These are phyloP conservation scores for Brachirus orientalis DNA, from an alignment of 2,113 vertebrate genomes.

Conservation along the genomic window DNA sequence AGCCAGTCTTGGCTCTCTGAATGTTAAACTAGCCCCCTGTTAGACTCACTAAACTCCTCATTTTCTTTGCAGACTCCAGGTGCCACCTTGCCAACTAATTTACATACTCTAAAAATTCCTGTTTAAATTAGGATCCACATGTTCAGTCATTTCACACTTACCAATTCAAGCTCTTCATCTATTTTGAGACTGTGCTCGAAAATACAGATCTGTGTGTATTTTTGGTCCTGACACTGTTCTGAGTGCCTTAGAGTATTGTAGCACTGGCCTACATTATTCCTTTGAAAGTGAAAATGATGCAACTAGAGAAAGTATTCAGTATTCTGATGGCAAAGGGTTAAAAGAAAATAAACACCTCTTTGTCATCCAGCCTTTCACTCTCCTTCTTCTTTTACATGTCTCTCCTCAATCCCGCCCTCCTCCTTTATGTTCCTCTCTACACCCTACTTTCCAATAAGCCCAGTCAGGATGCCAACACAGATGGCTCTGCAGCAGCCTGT, in stretches of 20 bases:
- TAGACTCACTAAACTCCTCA: conserved; percentile 24
- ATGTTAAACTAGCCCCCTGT: conserved; percentile 19
- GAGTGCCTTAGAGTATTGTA: conserved; percentile 39
- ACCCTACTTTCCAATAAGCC: conserved; percentile 43
- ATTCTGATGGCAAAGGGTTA: conserved; percentile 13
- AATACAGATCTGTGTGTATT: conserved; percentile 55
- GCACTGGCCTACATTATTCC: conserved; percentile 65
- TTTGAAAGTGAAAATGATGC: conserved; percentile 61
- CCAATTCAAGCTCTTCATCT: conserved; percentile 46
- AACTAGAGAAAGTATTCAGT: conserved; percentile 9
- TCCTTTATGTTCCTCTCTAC: conserved; percentile 24
- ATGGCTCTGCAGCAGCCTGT: conserved; percentile 70
- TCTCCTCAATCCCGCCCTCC: conserved; percentile 25
- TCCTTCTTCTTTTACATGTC: conserved; percentile 15
- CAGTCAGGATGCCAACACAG: conserved; percentile 63
- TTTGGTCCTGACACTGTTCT: conserved; percentile 70
- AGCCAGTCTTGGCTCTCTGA: conserved; percentile 21
- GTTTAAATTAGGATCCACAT: conserved; percentile 59
- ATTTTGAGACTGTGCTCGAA: conserved; percentile 56
- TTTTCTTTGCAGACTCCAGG: conserved; percentile 14
- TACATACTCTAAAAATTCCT: conserved; percentile 38
- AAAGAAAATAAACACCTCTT: conserved; percentile 50
- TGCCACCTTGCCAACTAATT: conserved; percentile 15
- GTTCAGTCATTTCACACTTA: conserved; percentile 35
- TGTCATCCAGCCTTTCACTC: conserved; percentile 33